Evolutionary conservation across 2,888 invertebrate genomes (phyloP).

Genomic region (Erebia palarica): DNA sequence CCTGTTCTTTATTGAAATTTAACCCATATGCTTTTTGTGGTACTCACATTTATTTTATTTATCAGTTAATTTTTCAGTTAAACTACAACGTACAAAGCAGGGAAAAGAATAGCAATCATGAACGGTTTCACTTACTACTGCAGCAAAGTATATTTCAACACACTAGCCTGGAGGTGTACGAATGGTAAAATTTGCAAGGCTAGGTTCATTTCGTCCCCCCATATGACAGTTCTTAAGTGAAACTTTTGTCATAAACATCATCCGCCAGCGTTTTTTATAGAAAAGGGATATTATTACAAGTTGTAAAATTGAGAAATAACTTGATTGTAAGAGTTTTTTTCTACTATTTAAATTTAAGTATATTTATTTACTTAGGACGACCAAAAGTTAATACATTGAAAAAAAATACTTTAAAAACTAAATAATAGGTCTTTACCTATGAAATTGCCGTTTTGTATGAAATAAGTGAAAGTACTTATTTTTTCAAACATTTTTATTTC

Average conservation of each 20-base stretch:
- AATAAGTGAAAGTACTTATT: too few relatives aligned
- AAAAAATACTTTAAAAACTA: too few relatives aligned
- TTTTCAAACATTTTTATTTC: too few relatives aligned
- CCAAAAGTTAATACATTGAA: too few relatives aligned
- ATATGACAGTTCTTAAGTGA: conserved; percentile 63
- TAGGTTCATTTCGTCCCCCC: conserved; percentile 39
- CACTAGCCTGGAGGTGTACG: conserved; percentile 47
- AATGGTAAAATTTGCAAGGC: conserved; percentile 41
- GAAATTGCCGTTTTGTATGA: too few relatives aligned
- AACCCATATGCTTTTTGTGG: background rate
- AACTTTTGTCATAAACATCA: conserved; percentile 73
- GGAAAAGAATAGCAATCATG: conserved; percentile 42
- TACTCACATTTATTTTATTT: background rate
- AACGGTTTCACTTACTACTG: conserved; percentile 48
- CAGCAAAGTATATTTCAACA: conserved; percentile 32
- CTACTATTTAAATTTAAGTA: too few relatives aligned
- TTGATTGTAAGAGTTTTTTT: too few relatives aligned
- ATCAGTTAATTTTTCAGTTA: conserved; percentile 40
- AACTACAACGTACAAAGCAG: conserved; percentile 36
- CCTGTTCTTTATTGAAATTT: too few relatives aligned
- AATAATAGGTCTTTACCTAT: too few relatives aligned
- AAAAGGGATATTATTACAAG: conserved; percentile 47
- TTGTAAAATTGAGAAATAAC: conserved; percentile 25
- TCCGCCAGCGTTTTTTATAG: conserved; percentile 45
- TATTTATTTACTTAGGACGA: too few relatives aligned